phyloP scores from a whole-genome alignment of 2,113 vertebrate genomes.

The Larimichthys polyactis region DNA sequence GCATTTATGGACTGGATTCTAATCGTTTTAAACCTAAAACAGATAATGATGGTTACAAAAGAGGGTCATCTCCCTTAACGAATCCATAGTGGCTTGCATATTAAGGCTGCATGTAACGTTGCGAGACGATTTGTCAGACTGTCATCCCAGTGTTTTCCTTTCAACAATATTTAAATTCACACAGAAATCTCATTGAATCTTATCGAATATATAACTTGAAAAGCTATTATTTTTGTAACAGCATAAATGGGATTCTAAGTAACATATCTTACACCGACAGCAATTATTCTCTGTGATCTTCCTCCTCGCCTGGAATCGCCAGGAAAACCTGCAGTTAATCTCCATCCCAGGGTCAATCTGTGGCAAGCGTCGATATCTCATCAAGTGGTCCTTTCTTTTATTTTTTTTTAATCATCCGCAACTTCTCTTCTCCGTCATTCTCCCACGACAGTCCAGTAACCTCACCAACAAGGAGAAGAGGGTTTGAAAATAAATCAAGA shows the following conservation, averaged over 20 bases:
- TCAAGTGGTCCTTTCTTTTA: conserved; percentile 38
- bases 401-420: background rate
- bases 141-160: conserved; percentile 69
- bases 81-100: conserved; percentile 60
- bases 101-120: conserved; percentile 55
- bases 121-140: conserved; percentile 42
- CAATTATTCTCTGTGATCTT: conserved; percentile 29
- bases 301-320: conserved; percentile 29
- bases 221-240: conserved; percentile 73
- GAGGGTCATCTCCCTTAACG: conserved; percentile 56
- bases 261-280: conserved; percentile 56
- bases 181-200: conserved; percentile 52
- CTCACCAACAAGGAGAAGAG: conserved; percentile 32
- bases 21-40: conserved; percentile 27
- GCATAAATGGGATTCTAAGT: conserved; percentile 65
- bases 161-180: conserved; percentile 62
- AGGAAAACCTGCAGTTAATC: conserved; percentile 26
- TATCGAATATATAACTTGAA: conserved; percentile 47
- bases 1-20: conserved; percentile 45
- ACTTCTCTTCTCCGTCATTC: conserved; percentile 6
- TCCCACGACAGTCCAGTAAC: conserved; percentile 35
- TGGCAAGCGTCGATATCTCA: conserved; percentile 34
- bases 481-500: conserved; percentile 26
- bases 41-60: conserved; percentile 23
- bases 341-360: conserved; percentile 34